These are phyloP conservation scores for Ornithorhynchus anatinus DNA, from an alignment of 2,113 vertebrate species.

Conservation along the genomic window DNA sequence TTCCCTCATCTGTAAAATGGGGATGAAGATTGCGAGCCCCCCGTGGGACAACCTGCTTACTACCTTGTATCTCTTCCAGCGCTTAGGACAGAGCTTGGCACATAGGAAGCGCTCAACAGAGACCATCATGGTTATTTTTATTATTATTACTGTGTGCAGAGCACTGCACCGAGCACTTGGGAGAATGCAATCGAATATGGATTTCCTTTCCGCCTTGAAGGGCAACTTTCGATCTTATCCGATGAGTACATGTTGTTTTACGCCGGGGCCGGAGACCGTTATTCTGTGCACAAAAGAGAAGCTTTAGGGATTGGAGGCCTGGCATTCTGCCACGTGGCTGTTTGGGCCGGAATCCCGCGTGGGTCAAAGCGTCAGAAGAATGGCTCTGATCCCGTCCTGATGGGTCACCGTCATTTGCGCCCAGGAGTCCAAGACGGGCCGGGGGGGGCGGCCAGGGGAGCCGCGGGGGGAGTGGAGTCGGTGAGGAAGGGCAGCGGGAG, in stretches of 20 bases:
- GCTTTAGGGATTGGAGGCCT: constrained; percentile 1
- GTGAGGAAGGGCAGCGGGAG: background rate
- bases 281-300: background rate
- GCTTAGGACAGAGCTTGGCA: no score
- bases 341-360: background rate
- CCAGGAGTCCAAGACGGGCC: background rate
- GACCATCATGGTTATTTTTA: no score
- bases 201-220: background rate
- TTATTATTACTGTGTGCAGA: no score
- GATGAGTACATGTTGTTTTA: background rate
- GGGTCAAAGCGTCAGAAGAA: constrained; percentile 1
- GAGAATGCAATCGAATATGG: no score
- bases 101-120: no score
- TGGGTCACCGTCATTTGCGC: background rate
- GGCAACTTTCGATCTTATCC: background rate
- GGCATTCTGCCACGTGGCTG: background rate
- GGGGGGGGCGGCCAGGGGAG: background rate
- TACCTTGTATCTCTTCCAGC: no score
- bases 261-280: constrained; percentile 9
- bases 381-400: background rate
- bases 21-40: no score
- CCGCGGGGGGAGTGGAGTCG: background rate
- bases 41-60: no score
- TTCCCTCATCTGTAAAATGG: no score
- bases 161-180: no score